Evolutionary conservation across 2,888 invertebrate genomes (phyloP).

Genomic region (Gymnocheta viridis): DNA sequence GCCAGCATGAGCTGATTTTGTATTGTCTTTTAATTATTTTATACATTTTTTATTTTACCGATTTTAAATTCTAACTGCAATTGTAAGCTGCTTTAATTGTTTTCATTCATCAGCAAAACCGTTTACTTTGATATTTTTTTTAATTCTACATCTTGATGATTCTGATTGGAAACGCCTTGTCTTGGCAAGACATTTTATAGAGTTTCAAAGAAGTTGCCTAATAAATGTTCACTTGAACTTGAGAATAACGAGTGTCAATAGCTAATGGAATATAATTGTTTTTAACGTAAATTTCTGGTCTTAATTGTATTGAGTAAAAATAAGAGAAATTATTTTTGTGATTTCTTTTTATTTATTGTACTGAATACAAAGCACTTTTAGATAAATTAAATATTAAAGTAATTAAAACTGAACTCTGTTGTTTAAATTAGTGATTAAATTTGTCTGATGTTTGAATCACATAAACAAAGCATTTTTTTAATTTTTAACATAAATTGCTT

Average conservation of each 20-base stretch:
- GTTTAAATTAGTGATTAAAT: background rate
- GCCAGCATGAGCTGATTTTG: constrained; percentile 27
- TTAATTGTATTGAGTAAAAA: constrained; percentile 25
- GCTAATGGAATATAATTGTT: constrained; percentile 50
- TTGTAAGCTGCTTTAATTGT: constrained; percentile 62
- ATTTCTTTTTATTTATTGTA: constrained; percentile 1
- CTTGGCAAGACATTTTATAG: background rate
- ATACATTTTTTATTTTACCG: background rate
- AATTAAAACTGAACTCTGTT: constrained; percentile 38
- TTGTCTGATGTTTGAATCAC: background rate
- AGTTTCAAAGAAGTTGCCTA: background rate
- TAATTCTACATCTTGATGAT: constrained; percentile 23
- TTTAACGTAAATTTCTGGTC: constrained; percentile 44
- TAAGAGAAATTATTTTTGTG: constrained; percentile 12
- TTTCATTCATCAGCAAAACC: constrained; percentile 53
- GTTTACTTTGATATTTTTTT: constrained; percentile 26
- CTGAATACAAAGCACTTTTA: constrained; percentile 19
- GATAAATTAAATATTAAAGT: constrained; percentile 47
- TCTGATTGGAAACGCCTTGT: constrained; percentile 14
- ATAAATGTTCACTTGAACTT: constrained; percentile 9
- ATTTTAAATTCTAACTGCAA: constrained; percentile 54
- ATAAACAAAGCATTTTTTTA: background rate
- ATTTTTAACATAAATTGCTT: constrained; percentile 7
- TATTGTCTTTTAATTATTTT: constrained; percentile 20
- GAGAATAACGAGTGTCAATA: constrained; percentile 35